These are phyloP conservation scores for Dreissena rostriformis DNA, from an alignment of 1,140 invertebrate species.

Conservation along the genomic window DNA sequence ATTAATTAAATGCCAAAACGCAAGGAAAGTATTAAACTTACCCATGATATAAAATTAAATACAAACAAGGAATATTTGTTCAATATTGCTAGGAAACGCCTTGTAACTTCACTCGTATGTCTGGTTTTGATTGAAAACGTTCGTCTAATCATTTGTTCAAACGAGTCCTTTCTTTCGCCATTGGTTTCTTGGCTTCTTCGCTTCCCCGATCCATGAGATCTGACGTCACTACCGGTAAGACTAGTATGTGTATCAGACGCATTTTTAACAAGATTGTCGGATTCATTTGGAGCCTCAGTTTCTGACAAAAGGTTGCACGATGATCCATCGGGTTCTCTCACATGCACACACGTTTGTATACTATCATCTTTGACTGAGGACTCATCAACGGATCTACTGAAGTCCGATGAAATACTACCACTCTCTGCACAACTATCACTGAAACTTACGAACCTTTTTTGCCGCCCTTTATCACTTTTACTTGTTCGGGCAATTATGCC, in stretches of 20 bases:
- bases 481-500: not conserved
- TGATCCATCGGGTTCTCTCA: not conserved
- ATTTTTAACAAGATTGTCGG: not conserved
- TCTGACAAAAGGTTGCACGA: not conserved
- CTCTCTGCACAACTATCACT: not conserved
- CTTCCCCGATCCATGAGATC: not conserved
- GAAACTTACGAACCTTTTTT: not conserved
- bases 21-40: conserved; percentile 49
- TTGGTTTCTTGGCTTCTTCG: not conserved
- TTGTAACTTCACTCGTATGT: conserved; percentile 49
- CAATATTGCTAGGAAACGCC: conserved; percentile 29
- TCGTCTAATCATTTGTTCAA: conserved; percentile 43
- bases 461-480: not conserved
- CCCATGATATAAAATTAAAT: conserved; percentile 73
- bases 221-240: not conserved
- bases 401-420: too few species aligned
- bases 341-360: not conserved
- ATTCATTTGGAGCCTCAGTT: not conserved
- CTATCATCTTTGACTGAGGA: not conserved
- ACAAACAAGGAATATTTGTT: conserved; percentile 70
- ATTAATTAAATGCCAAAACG: not conserved
- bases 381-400: too few species aligned
- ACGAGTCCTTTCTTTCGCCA: conserved; percentile 42
- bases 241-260: not conserved
- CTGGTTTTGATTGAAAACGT: conserved; percentile 46